Base-by-base conservation (phyloP, 1,140 invertebrate genomes). In the Hylaeus volcanicus region DNA sequence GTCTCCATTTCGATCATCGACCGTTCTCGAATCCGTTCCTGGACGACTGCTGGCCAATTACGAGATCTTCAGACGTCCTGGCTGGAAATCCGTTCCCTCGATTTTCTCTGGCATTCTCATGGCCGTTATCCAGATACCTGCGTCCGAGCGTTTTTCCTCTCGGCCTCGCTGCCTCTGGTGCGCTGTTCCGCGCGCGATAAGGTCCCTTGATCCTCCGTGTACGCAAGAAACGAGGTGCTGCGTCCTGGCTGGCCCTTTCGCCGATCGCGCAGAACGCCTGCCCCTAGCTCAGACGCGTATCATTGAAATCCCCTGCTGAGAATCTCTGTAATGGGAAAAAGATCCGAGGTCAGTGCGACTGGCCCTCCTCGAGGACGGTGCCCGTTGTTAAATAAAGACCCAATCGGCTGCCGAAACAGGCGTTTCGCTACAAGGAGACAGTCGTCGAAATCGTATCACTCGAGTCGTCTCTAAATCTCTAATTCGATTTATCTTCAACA, bases 51-150 rank as follows among this genome's bases (percentile, higher is more conserved):
- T 48, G 37, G 39, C 60, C 71, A 77, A 86, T 90, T 84, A 90
- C 86, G 85, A 90, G 78, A 88, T 89, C 75, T 88, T 86, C 0
- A 74, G 82, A 55, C 81, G 70, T 78, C 82, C 80, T 69, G 65
- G 39, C 79, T 83, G 63, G 56, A 83, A 80, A 74, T 74, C 56
- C 66, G 64, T 79, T 39, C 78, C 71, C 43, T 66, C 65, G 64
- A 65, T 41, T 71, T 76, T 51, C n/a, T 9, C 55, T 55, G 55
- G 58, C 84, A 86, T 88, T 60, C n/a, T 61, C 64, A 41, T 56
- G 43, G 48, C 61, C 51, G 55, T 76, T 81, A 64, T 70, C 58
- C 53, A 2, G 3, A 2, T 41, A 39, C 39, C 26, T 26, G 11
- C 48, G 43, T 48, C 56, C 9, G 12, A 53, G 11, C 63, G 26